A percentile compares a stretch with the other conserved stretches of the same genome.
Conservation (phyloP, 2,113 vertebrate species). For the Prietella phreatophila region DNA sequence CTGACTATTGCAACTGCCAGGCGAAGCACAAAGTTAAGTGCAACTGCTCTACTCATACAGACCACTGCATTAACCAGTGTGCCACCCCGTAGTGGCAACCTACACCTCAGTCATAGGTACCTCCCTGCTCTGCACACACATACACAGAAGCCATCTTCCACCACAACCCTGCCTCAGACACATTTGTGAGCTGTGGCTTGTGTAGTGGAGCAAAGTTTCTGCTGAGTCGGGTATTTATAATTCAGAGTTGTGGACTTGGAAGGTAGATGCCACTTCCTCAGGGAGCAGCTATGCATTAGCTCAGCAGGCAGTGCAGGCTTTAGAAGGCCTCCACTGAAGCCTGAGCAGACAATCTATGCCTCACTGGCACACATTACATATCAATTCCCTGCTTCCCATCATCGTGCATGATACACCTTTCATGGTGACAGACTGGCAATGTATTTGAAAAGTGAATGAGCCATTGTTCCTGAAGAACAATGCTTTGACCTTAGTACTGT, state of each 20-base stretch:
- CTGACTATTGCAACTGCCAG: neutral
- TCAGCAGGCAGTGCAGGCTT: slow-evolving; percentile 40
- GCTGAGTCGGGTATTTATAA: slow-evolving; percentile 49
- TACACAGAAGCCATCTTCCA: neutral
- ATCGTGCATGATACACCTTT: neutral
- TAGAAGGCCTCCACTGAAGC: slow-evolving; percentile 24
- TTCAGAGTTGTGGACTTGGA: slow-evolving; percentile 43
- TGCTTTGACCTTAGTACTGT: neutral
- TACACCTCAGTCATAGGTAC: neutral
- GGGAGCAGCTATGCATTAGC: slow-evolving; percentile 52
- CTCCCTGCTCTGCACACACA: neutral
- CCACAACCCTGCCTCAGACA: slow-evolving; percentile 16
- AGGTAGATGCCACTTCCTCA: slow-evolving; percentile 41
- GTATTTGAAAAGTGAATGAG: slow-evolving; percentile 6
- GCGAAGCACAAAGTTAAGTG: neutral
- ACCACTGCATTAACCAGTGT: neutral
- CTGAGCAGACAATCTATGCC: slow-evolving; percentile 28
- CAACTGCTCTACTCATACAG: neutral
- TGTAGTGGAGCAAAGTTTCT: slow-evolving; percentile 41
- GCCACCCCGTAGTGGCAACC: neutral
- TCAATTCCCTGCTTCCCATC: neutral
- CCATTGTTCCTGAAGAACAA: neutral
- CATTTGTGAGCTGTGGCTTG: slow-evolving; percentile 28
- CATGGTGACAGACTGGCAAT: neutral
- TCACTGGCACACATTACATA: slow-evolving; percentile 34